Evolutionary conservation across 2,113 vertebrate genomes (phyloP), one percentile per base, ranked within the genome.

Genomic region (Manacus vitellinus): DNA sequence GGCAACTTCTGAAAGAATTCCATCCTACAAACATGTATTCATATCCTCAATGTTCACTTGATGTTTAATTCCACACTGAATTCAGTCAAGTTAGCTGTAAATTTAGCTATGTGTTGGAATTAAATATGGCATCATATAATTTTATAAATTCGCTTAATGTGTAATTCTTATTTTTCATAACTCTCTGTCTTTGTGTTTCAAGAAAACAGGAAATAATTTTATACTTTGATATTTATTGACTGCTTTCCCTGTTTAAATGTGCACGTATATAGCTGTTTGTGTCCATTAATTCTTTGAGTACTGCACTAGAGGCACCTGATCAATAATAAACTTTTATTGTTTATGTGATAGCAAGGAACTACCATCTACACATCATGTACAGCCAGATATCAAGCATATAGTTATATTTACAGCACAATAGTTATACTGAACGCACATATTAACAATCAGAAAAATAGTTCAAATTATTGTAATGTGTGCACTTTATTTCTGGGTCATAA

Each of bases 61-160:
- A 35, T 35, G 16, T 62, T 62, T 41, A 41, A 76, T 11, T 15
- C 20, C 17, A 25, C 61, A 41, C 7, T 62, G 9, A 62, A 75
- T 54, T 61, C 46, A 46, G 16, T 52, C 44, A 39, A 7, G 10
- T 47, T 54, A 35, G 31, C 24, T 8, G 2, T 14, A 54, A 68
- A 61, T 21, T 54, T 14, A 75, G 4, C 6, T 30, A 46, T 15
- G 28, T 22, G 16, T 13, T 83, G 47, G 9, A 41, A 70, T n/a
- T 75, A 41, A 68, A 35, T 41, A 30, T 8, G 9, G 2, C 15
- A 47, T 46, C 12, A 35, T 15, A 41, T 10, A 61, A 41, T 47
- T 83, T 47, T 31, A 31, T 25, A 62, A 23, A 68, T 68, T 17
- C 0, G 0, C 14, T 62, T 27, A 68, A 62, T 55, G 14, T 23